These are phyloP conservation scores for Melinaea marsaeus DNA, from an alignment of 2,888 invertebrate genomes.

Conservation along the genomic window DNA sequence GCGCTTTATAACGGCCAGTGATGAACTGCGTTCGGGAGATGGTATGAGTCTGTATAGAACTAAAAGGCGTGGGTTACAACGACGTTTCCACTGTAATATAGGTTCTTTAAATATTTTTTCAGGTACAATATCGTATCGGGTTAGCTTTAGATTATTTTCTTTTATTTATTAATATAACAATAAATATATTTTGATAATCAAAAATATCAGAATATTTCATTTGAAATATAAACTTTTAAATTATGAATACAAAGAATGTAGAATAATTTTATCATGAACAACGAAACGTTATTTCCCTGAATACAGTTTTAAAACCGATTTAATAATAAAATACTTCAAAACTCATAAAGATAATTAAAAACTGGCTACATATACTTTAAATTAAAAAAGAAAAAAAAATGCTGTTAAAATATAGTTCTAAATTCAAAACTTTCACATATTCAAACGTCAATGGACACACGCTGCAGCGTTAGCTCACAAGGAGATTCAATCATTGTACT, in stretches of 20 bases:
- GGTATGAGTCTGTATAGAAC: conserved; percentile 52
- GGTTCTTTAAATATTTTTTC: neutral
- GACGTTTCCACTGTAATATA: conserved; percentile 31
- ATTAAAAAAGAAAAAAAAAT: no score
- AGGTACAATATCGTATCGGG: neutral
- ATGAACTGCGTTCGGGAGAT: conserved; percentile 56
- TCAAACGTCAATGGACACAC: conserved; percentile 20
- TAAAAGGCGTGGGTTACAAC: conserved; percentile 59
- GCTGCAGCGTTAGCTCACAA: conserved; percentile 30
- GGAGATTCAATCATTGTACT: conserved; percentile 45
- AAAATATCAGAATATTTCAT: neutral
- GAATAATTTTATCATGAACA: no score
- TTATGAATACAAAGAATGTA: no score
- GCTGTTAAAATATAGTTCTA: no score
- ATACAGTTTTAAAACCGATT: no score
- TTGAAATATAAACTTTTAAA: no score
- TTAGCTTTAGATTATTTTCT: neutral
- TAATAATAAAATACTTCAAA: no score
- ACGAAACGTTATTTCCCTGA: no score
- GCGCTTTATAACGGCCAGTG: conserved; percentile 48
- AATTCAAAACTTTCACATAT: conserved; percentile 10
- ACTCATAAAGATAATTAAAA: no score
- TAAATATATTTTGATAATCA: neutral
- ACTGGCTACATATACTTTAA: no score
- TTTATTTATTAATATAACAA: neutral